phyloP scores from a whole-genome alignment of 2,113 vertebrate genomes.

The Eira barbara region DNA sequence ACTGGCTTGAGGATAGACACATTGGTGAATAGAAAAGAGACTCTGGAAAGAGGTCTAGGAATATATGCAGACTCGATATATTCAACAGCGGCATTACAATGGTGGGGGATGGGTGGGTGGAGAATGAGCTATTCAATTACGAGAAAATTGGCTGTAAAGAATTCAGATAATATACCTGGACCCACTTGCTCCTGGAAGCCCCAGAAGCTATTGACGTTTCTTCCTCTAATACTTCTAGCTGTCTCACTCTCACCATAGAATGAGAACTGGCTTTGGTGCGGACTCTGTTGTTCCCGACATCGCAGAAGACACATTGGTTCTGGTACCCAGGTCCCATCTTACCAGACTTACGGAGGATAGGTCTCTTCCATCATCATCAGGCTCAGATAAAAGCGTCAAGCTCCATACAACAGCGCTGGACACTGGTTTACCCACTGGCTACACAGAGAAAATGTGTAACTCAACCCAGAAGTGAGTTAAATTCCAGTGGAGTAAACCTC shows the following conservation, averaged over 20 bases:
- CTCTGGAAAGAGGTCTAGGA: not conserved
- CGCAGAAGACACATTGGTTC: not conserved
- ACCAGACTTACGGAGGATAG: not conserved
- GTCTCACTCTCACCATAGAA: not conserved
- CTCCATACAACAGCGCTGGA: not conserved
- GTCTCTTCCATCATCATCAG: not conserved
- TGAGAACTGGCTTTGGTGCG: not conserved
- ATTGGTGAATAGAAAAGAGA: not conserved
- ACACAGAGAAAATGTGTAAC: not conserved
- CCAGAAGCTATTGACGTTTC: not conserved
- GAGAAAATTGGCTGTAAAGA: not conserved
- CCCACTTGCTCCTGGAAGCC: not conserved
- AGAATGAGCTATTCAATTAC: not conserved
- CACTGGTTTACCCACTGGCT: not conserved
- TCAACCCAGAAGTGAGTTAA: not conserved
- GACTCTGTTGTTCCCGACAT: not conserved
- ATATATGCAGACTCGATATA: not conserved
- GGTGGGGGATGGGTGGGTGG: not conserved
- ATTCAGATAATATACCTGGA: not conserved
- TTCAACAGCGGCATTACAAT: not conserved
- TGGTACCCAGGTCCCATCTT: not conserved
- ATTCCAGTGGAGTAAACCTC: not conserved
- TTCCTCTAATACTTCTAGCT: not conserved
- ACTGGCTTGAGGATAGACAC: not conserved
- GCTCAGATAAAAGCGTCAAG: not conserved